Base-by-base conservation (phyloP, 2,888 invertebrate genomes). In the Spialia ferax region DNA sequence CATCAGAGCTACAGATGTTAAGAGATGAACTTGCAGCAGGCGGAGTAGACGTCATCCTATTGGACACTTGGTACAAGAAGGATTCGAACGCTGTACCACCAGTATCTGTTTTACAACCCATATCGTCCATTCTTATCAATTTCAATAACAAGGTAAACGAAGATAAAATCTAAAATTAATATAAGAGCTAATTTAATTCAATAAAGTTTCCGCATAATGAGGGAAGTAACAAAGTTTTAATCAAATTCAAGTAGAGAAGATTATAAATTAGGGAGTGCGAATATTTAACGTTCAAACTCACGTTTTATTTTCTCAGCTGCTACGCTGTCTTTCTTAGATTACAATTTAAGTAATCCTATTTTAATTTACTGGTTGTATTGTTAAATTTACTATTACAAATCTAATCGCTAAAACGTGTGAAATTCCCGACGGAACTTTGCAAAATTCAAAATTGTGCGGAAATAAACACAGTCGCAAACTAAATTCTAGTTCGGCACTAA, bases 71-170 rank as follows among this genome's bases (percentile, higher is more conserved):
- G 99, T 99, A 99, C 88, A 97, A 98, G 80, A 98, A 98, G 87
- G 99, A 99, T 83, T 97, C 97, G 69, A 99, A 99, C 83, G 98
- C 99, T 0, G 99, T 99, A 0, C 99, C 99, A 0, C 97, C 99
- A 0, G 97, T 98, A 13, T 99, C 98, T 5, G 97, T 99, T 13
- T 93, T 99, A 23, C 99, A 99, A 83, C 99, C 99, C 0, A 99
- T 99, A 79, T 99, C 99, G 11, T 99, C 99, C 4, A 99, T 99
- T 80, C 94, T 99, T 48, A 96, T 98, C 71, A 99, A 99, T 89
- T 99, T 99, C 82, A 99, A 99, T 84, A 99, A 99, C 80, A 99
- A 99, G 95, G 98, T 98, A 63, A 69, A 62, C 48, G 13, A 35
- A 3, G 13, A 35, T 35, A 35, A 10, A 35, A 35, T 35, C 0